Base-by-base conservation (phyloP, 1,140 invertebrate genomes). In the Drosophila parvula region DNA sequence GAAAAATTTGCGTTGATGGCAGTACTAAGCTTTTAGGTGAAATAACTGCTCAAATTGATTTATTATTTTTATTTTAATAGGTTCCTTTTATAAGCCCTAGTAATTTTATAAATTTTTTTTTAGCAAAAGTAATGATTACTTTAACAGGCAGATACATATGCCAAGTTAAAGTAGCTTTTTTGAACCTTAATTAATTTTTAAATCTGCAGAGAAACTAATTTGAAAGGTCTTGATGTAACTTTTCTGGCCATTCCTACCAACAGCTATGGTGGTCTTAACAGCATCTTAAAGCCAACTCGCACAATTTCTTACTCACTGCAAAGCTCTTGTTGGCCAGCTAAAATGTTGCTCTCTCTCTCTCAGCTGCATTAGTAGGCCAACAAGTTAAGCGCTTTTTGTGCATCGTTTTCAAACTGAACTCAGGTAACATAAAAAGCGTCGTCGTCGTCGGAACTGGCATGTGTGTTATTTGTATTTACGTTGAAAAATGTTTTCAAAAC, bases 361-460 rank as follows among this genome's bases (percentile, higher is more conserved):
- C 12, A 67, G 41, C 48, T 79, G 80, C 84, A 84, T 89, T 89
- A 90, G 85, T 89, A 89, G 84, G 84, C 84, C 84, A 89, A 89
- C 80, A 67, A 89, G 85, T 79, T 70, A 28, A 45, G 64, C 38
- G 62, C 73, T 75, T 75, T 79, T 71, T 59, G 63, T 76, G 78
- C 73, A 77, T 65, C 51, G 63, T 73, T 76, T 59, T 64, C 63
- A 30, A 65, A 45, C 61, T 55, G 30, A 65, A 45, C 69, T 59
- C 76, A 76, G 77, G 68, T 74, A 89, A 59, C 74, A 67, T 89
- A 73, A 83, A 86, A 67, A 69, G 62, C 65, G 64, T 79, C 64
- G 69, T 56, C 64, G 69, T 56, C 62, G 47, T 22, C 62, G 47
- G n/a, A 16, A 57, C 45, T 43, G 41, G 58, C 60, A 61, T 50